A percentile compares a stretch with the other conserved stretches of the same genome.
Evolutionary conservation across 2,888 invertebrate species (phyloP).

Genomic region (Schrankia costaestrigalis): DNA sequence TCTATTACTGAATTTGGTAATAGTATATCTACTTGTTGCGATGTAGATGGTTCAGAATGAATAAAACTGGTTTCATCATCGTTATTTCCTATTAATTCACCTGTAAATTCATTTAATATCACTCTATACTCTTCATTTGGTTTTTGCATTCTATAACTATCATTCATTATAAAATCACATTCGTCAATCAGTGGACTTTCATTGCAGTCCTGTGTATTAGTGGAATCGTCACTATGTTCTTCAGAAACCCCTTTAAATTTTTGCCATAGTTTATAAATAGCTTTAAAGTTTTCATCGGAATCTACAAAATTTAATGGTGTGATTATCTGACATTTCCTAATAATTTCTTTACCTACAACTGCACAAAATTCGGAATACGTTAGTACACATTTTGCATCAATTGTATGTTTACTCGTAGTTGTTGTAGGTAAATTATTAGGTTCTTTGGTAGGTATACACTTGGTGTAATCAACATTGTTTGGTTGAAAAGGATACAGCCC

Average conservation of each 20-base stretch:
- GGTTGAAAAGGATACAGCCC: constrained; percentile 2
- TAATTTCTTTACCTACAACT: too few species aligned
- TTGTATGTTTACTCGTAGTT: too few species aligned
- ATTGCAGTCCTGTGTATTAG: neutral
- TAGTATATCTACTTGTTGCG: too few species aligned
- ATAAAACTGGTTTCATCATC: too few species aligned
- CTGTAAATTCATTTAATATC: constrained; percentile 1
- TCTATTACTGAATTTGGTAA: too few species aligned
- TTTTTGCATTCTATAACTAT: neutral
- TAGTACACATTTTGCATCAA: too few species aligned
- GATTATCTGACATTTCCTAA: too few species aligned
- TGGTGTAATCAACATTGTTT: constrained; percentile 4
- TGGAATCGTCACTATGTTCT: neutral
- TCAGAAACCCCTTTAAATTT: neutral
- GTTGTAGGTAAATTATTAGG: too few species aligned
- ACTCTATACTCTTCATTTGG: neutral
- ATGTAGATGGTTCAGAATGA: neutral
- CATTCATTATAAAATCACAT: neutral
- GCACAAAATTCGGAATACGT: too few species aligned
- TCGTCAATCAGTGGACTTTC: constrained; percentile 1
- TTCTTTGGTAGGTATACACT: neutral
- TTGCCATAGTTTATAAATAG: neutral
- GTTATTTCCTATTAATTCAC: neutral
- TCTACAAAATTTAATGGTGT: too few species aligned
- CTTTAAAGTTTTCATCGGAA: too few species aligned